These are phyloP conservation scores for Hyphantria cunea DNA, from an alignment of 1,140 invertebrate genomes.

Conservation along the genomic window DNA sequence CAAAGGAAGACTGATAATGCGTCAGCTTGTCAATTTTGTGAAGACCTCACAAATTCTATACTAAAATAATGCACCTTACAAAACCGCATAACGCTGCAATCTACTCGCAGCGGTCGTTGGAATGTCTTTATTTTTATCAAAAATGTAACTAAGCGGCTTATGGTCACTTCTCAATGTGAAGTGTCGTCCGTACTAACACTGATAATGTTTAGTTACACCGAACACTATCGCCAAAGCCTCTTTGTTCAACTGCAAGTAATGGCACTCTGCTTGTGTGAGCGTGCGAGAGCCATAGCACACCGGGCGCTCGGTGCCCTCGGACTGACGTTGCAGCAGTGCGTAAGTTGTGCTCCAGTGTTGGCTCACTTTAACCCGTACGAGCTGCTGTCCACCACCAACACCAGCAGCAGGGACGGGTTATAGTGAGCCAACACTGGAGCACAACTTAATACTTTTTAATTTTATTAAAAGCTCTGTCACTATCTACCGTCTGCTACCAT, in stretches of 20 bases:
- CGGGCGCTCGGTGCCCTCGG: slow-evolving; percentile 31
- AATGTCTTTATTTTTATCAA: background rate
- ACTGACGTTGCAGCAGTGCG: slow-evolving; percentile 25
- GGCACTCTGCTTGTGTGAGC: slow-evolving; percentile 26
- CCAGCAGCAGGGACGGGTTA: slow-evolving; percentile 19
- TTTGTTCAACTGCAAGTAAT: slow-evolving; percentile 36
- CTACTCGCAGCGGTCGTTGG: slow-evolving; percentile 37
- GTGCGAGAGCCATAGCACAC: slow-evolving; percentile 29
- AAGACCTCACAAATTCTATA: slow-evolving; percentile 39
- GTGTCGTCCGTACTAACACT: slow-evolving; percentile 35
- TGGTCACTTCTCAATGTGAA: slow-evolving; percentile 32
- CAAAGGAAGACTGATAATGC: slow-evolving; percentile 44
- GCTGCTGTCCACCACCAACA: slow-evolving; percentile 31
- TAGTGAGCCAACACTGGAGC: slow-evolving; percentile 22
- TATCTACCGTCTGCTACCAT: background rate
- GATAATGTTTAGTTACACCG: slow-evolving; percentile 34
- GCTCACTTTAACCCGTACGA: slow-evolving; percentile 32
- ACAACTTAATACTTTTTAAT: background rate
- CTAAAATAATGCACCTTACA: slow-evolving; percentile 40
- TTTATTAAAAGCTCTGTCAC: slow-evolving; percentile 2
- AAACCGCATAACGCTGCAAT: slow-evolving; percentile 43
- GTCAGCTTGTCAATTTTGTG: slow-evolving; percentile 38
- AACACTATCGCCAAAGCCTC: slow-evolving; percentile 37
- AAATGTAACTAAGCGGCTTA: background rate
- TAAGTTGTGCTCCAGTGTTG: too few relatives aligned